Base-by-base conservation (phyloP, 2,113 vertebrate genomes). In the Ifrita kowaldi region DNA sequence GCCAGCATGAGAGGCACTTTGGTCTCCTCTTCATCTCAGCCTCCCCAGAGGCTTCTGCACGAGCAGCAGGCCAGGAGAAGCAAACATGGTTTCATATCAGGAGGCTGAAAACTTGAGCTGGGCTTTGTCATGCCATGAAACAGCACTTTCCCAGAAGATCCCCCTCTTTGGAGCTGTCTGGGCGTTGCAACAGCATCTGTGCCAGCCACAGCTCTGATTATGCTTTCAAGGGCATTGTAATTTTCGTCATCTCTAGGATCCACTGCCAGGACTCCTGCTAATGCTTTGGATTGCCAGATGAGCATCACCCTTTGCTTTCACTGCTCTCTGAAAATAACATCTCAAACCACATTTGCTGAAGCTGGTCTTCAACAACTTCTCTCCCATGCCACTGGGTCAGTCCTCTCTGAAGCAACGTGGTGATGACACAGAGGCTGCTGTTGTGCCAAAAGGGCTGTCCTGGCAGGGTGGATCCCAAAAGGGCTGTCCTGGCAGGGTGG, bases 221-320 rank as follows among this genome's bases (percentile, higher is more conserved):
- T 86, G 84, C 94, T 97, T 94, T 91, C 95, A 96, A 96, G 82
- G 70, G 67, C 71, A 7, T 68, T 87, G 87, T 76, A 50, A 77
- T 74, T 93, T 89, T 63, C n/a, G 23, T 93, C 70, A n/a, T 93
- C 59, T 57, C 71, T 88, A 79, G 68, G 46, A 93, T 86, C 50
- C 50, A 37, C 75, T 67, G 78, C 85, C 92, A 90, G 82, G 76
- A 83, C 62, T 94, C 53, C 88, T 95, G 94, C 67, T 85, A 27
- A 33, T 69, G 92, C 69, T 86, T 62, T 63, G 67, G 55, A 16
- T 24, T 93, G 76, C 82, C 88, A 94, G 94, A 89, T 80, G 83
- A 95, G 71, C 85, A 88, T 73, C 28, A 0, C 75, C 57, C 71
- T 1, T 18, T 32, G 57, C 85, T 94, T 91, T 69, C 63, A 13